Evolutionary conservation across 2,888 invertebrate genomes (phyloP), one percentile per base, ranked within the genome.

Genomic region (Rhabditoides inermis): DNA sequence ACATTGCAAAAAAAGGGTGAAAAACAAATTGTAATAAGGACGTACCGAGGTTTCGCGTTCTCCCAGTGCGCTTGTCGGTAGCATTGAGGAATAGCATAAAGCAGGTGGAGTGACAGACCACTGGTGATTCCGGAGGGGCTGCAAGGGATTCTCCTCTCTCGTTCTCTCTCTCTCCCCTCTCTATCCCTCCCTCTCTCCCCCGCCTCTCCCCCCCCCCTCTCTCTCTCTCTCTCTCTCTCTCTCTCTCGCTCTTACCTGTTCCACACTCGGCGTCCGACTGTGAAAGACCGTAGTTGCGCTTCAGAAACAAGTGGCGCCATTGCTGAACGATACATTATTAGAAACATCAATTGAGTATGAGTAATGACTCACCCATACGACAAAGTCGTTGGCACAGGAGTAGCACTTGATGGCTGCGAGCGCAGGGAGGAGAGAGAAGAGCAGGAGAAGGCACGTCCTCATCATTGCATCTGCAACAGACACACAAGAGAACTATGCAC

Each of bases 301-400:
- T 71, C 28, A 71, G 56, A 49, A 71, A 71, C 48, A 67, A 69
- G 45, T 71, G 71, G 2, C 71, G 58, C 71, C 71, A 71, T 60
- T 71, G 68, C 71, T 70, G 61, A 53, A 71, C 56, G 45, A 20
- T 10, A 18, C 4, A 23, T 26, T 25, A 27, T 18, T 39, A 18
- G 10, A n/a, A n/a, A n/a, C 20, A 20, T 2, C 20, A 20, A 1
- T 39, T 39, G 40, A 3, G 25, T 39, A 6, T 20, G 20, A 45
- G 25, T n/a, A 47, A 25, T 3, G 7, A 55, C 68, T 55, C 41
- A 71, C 70, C 71, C 70, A 70, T 53, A 71, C 71, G 44, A 71
- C 59, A 48, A 71, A 71, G 48, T 71, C 71, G 57, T 71, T 70
- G 40, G 70, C 71, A 45, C 71, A 71, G 12, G 69, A 65, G 51